Evolutionary conservation across 2,797 vertebrate species (phyloP).

Genomic region (Champsocephalus esox): DNA sequence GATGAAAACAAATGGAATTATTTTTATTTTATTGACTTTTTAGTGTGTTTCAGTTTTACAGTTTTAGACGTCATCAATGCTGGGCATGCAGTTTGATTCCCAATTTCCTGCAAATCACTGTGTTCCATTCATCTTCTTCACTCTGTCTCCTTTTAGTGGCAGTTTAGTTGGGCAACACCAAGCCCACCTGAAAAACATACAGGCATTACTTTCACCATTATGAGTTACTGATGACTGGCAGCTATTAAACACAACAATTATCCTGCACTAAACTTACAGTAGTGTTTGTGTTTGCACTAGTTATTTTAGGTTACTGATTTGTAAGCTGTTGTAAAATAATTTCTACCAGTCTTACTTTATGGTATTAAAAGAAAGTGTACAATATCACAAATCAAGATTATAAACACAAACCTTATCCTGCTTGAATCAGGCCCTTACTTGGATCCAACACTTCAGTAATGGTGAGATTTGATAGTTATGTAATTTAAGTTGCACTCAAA

Average conservation of each 20-base stretch:
- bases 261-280: not conserved
- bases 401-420: no score
- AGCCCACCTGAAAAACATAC: slow-evolving; percentile 68
- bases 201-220: not conserved
- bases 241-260: not conserved
- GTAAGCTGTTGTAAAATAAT: not conserved
- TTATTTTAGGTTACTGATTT: not conserved
- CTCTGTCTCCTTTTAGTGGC: not conserved
- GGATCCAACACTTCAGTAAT: not conserved
- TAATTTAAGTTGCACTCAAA: not conserved
- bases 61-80: not conserved
- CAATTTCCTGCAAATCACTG: not conserved
- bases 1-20: slow-evolving; percentile 33
- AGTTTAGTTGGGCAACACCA: slow-evolving; percentile 70
- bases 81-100: slow-evolving; percentile 24
- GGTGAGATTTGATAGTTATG: not conserved
- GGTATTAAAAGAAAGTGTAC: not conserved
- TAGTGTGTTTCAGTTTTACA: slow-evolving; percentile 5
- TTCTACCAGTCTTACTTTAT: not conserved
- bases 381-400: not conserved
- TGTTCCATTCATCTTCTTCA: not conserved
- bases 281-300: not conserved
- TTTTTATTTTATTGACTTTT: slow-evolving; percentile 8
- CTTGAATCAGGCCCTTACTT: no score
- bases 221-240: slow-evolving; percentile 3